Conservation (phyloP, 2,113 vertebrate species). For the Gnathonemus echidnorhynchus region DNA sequence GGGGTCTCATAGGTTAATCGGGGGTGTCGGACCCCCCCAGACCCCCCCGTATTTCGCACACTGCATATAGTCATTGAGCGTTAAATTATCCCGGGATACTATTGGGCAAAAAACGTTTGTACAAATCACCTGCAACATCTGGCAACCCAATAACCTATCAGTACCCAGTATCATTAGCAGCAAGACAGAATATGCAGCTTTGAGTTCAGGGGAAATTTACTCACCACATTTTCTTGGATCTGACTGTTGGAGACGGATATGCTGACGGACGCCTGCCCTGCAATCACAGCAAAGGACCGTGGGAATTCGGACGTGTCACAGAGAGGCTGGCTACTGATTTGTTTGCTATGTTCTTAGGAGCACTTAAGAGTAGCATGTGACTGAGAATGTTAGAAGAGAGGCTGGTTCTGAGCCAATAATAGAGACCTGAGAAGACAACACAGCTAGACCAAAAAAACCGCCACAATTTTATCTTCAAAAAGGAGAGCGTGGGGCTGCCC, state of each 20-base stretch:
- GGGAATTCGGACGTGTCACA: not conserved
- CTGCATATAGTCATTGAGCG: not conserved
- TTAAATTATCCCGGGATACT: not conserved
- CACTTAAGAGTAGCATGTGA: not conserved
- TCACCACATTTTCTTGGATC: constrained; percentile 83
- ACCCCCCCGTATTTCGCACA: too few species aligned
- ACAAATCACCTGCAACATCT: not conserved
- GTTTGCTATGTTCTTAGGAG: not conserved
- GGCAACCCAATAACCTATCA: not conserved
- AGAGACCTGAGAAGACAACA: not conserved
- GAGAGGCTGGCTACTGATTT: not conserved
- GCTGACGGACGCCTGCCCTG: constrained; percentile 79
- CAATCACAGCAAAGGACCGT: constrained; percentile 13
- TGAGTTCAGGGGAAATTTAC: constrained; percentile 22
- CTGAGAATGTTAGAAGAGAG: not conserved
- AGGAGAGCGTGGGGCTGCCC: not conserved
- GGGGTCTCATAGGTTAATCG: too few species aligned
- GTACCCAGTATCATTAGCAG: not conserved
- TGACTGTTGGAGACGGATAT: constrained; percentile 86
- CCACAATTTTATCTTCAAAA: not conserved
- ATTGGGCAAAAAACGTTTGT: not conserved
- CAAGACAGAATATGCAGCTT: not conserved
- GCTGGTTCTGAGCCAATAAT: not conserved
- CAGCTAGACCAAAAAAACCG: not conserved
- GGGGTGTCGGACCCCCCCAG: too few species aligned